Percentiles rank a stretch among this genome's conserved stretches.
Evolutionary conservation across 2,113 vertebrate genomes (phyloP).

Genomic region (Propithecus coquereli): DNA sequence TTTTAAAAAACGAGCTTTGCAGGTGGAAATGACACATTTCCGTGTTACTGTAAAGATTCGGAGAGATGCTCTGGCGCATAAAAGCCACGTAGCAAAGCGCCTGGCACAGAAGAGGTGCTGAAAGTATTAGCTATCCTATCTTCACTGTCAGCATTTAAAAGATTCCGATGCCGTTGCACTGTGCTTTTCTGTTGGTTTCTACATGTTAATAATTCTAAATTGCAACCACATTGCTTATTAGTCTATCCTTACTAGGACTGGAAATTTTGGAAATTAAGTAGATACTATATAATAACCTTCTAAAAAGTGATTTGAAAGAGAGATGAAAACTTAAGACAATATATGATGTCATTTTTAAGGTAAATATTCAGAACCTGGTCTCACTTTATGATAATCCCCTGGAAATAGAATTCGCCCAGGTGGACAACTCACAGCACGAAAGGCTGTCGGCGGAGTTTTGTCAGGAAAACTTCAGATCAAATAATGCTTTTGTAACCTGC

Average conservation of each 20-base stretch:
- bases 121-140: rapidly evolving
- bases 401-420: background rate
- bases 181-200: rapidly evolving
- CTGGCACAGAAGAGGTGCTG: rapidly evolving
- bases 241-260: rapidly evolving
- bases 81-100: background rate
- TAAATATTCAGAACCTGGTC: background rate
- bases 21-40: background rate
- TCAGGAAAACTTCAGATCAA: background rate
- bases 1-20: background rate
- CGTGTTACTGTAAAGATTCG: background rate
- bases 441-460: too few species aligned
- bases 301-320: background rate
- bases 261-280: background rate
- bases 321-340: background rate
- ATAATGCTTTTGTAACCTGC: background rate
- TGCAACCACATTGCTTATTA: background rate
- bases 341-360: background rate
- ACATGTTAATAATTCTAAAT: rapidly evolving
- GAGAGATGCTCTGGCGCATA: background rate
- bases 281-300: background rate
- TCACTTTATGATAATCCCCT: background rate
- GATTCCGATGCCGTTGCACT: rapidly evolving
- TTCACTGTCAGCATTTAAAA: too few species aligned
- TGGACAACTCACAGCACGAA: background rate